A percentile compares a stretch with the other conserved stretches of the same genome.
phyloP scores from a whole-genome alignment of 2,113 vertebrate genomes.

The Candoia aspera region DNA sequence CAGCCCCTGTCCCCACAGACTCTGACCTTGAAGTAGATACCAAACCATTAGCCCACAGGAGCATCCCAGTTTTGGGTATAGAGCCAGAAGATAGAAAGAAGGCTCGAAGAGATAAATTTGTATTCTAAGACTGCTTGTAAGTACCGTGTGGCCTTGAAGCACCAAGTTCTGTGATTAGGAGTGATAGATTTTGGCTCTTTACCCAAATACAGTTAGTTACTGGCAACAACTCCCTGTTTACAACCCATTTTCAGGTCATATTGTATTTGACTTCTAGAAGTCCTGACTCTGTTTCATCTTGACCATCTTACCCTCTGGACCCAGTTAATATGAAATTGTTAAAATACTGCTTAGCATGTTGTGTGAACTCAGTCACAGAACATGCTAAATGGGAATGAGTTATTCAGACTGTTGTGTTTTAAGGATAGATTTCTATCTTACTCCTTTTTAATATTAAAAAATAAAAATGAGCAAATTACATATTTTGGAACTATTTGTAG shows the following conservation, averaged over 20 bases:
- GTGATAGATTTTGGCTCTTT: not conserved
- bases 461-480: not conserved
- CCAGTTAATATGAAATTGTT: not conserved
- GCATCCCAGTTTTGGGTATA: not conserved
- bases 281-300: not conserved
- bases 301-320: not conserved
- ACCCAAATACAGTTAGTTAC: not conserved
- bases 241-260: not conserved
- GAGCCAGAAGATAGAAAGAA: not conserved
- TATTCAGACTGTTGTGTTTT: not conserved
- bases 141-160: not conserved
- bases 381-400: not conserved
- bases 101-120: not conserved
- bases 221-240: not conserved
- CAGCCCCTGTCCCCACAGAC: not conserved
- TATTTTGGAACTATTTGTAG: not conserved
- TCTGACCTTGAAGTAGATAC: not conserved
- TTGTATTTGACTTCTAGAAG: not conserved
- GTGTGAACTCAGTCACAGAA: not conserved
- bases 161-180: not conserved
- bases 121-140: not conserved
- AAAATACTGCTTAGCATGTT: not conserved
- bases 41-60: not conserved
- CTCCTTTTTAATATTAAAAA: not conserved
- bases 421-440: not conserved